Conservation (phyloP, 2,113 vertebrate species). For the Strix aluco region DNA sequence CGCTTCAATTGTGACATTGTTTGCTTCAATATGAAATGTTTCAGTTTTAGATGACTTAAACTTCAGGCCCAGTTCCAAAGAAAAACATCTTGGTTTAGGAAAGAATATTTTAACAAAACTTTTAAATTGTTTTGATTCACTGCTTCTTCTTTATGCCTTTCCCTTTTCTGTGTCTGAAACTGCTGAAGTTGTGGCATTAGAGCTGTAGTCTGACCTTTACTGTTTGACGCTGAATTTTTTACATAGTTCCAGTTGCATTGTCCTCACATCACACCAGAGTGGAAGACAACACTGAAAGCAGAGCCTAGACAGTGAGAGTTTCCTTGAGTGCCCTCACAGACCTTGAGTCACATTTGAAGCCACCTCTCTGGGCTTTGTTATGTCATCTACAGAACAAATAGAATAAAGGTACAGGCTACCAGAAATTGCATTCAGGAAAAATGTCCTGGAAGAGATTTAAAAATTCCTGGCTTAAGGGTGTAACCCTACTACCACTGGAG, state of each 20-base stretch:
- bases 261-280: background rate
- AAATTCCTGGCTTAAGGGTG: background rate
- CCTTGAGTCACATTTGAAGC: background rate
- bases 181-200: background rate
- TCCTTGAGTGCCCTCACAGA: background rate
- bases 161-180: background rate
- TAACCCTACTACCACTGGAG: background rate
- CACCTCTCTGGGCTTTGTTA: background rate
- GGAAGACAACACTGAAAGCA: background rate
- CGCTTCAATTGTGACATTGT: background rate
- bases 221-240: background rate
- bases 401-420: background rate
- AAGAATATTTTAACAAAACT: background rate
- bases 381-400: background rate
- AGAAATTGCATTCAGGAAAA: background rate
- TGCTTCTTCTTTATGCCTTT: background rate
- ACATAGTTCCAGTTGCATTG: background rate
- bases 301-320: background rate
- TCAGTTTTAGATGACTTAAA: conserved; percentile 31
- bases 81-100: background rate
- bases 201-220: background rate
- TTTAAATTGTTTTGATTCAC: background rate
- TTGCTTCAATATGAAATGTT: background rate
- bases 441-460: background rate
- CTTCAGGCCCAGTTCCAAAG: background rate